Evolutionary conservation across 2,113 vertebrate species (phyloP).

Genomic region (Indicator indicator): DNA sequence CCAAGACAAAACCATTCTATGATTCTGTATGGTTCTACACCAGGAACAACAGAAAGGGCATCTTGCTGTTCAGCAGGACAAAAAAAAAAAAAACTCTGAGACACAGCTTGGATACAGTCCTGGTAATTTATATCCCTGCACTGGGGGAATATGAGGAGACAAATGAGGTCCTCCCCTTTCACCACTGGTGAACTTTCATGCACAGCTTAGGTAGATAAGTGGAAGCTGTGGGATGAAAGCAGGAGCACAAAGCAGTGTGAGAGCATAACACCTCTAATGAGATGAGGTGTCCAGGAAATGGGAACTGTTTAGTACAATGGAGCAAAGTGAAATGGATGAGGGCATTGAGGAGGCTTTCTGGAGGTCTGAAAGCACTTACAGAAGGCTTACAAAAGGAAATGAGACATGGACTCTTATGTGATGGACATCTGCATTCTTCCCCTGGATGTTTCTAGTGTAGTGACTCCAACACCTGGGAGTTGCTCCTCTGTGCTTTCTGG

Average conservation of each 20-base stretch:
- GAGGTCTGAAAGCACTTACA: background rate
- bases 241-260: background rate
- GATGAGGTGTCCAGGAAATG: background rate
- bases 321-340: background rate
- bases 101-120: background rate
- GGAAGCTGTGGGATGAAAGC: background rate
- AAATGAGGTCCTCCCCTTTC: background rate
- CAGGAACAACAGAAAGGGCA: background rate
- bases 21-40: too few species aligned
- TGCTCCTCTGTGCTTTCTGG: background rate
- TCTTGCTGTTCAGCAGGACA: background rate
- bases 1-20: too few species aligned
- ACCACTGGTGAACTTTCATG: too few species aligned
- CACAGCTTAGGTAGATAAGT: accelerated
- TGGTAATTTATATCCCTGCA: background rate
- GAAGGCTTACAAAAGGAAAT: background rate
- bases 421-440: background rate
- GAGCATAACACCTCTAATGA: accelerated
- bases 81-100: accelerated
- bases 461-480: background rate
- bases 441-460: background rate
- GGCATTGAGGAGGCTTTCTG: background rate
- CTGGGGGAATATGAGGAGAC: background rate
- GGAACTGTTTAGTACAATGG: background rate
- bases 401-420: background rate